These are phyloP conservation scores for Baryphthengus martii DNA, from an alignment of 2,113 vertebrate genomes.

Conservation along the genomic window DNA sequence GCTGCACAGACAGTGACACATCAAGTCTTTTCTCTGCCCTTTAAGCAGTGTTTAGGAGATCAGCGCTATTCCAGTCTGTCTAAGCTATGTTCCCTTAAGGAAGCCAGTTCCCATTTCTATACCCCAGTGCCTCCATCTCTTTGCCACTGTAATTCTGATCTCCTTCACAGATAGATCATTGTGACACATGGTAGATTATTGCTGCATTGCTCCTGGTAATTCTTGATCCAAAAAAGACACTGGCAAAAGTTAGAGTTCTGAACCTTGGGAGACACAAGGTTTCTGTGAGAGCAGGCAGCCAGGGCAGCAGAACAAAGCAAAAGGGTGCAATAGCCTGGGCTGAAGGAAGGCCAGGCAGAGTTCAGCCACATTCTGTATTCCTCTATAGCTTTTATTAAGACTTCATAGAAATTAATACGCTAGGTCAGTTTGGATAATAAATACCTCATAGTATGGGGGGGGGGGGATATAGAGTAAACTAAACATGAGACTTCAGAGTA, in stretches of 20 bases:
- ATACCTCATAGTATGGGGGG: fast-evolving
- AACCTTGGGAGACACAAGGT: neutral
- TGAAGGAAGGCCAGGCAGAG: neutral
- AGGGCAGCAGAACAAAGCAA: neutral
- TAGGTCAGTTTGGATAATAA: neutral
- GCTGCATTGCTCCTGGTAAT: neutral
- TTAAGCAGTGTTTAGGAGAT: neutral
- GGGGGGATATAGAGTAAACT: neutral
- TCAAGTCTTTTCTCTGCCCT: neutral
- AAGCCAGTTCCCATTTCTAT: neutral
- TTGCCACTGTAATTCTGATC: neutral
- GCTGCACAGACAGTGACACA: neutral
- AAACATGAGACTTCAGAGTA: neutral
- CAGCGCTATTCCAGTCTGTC: neutral
- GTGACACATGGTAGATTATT: neutral
- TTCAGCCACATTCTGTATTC: neutral
- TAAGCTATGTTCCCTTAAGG: neutral
- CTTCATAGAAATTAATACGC: neutral
- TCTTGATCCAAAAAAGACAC: neutral
- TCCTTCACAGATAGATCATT: neutral
- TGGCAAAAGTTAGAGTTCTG: neutral
- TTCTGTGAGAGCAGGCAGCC: neutral
- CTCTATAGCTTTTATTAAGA: neutral
- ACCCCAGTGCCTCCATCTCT: neutral
- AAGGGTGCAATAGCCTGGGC: fast-evolving